phyloP scores from a whole-genome alignment of 1,140 invertebrate genomes.

The Papilio machaon region DNA sequence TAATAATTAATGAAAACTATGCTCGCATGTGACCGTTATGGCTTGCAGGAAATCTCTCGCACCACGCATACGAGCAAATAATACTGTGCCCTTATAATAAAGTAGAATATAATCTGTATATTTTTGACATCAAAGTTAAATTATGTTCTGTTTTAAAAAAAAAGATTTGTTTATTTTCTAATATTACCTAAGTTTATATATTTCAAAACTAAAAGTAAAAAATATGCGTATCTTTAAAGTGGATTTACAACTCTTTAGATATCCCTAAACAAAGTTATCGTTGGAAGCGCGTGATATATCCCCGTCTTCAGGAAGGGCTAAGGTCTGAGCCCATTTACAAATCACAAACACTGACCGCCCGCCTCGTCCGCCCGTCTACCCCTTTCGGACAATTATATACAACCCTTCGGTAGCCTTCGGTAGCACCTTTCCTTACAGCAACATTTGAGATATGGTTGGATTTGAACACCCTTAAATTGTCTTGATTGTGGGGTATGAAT shows the following conservation, averaged over 20 bases:
- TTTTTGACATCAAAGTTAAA: too few species aligned
- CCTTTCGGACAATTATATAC: constrained; percentile 70
- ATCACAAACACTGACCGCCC: constrained; percentile 81
- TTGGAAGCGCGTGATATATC: constrained; percentile 79
- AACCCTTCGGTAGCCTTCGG: constrained; percentile 69
- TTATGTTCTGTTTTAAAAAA: too few species aligned
- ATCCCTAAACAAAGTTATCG: constrained; percentile 74
- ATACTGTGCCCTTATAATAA: too few species aligned
- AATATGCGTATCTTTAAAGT: constrained; percentile 10
- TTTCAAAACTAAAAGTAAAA: too few species aligned
- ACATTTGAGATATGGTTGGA: constrained; percentile 75
- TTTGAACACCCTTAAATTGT: constrained; percentile 57
- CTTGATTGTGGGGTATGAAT: constrained; percentile 38
- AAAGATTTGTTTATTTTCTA: too few species aligned
- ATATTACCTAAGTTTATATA: too few species aligned
- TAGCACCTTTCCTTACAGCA: constrained; percentile 69
- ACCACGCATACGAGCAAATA: too few species aligned
- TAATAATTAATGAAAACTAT: too few species aligned
- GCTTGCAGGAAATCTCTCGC: too few species aligned
- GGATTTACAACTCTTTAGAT: constrained; percentile 57
- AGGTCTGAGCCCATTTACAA: constrained; percentile 81
- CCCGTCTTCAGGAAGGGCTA: constrained; percentile 79
- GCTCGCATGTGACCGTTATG: too few species aligned
- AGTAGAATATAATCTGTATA: too few species aligned
- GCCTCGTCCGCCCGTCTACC: constrained; percentile 46